A percentile compares a stretch with the other conserved stretches of the same genome.
phyloP scores from a whole-genome alignment of 2,888 invertebrate species.

The Oligia fasciuncula region DNA sequence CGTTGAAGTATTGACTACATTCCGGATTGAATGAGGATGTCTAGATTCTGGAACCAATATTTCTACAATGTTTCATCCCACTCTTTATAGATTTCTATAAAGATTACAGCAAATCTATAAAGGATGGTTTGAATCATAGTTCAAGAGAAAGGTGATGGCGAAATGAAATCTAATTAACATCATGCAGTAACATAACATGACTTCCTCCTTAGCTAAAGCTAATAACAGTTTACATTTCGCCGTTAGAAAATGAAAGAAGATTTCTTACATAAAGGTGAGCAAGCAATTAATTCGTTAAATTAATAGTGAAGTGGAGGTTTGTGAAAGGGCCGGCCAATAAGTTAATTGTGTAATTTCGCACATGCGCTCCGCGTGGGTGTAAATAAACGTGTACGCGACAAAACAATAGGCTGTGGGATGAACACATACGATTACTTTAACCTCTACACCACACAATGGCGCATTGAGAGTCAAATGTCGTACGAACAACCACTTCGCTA shows the following conservation, averaged over 20 bases:
- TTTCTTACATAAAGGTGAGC: slow-evolving; percentile 33
- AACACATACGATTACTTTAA: slow-evolving; percentile 69
- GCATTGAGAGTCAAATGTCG: slow-evolving; percentile 70
- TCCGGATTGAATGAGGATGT: neutral
- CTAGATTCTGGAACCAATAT: neutral
- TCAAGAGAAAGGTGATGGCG: slow-evolving; percentile 6
- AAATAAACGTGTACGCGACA: slow-evolving; percentile 69
- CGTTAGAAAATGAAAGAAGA: slow-evolving; percentile 35
- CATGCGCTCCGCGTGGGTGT: slow-evolving; percentile 70
- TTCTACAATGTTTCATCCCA: neutral
- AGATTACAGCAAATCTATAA: neutral
- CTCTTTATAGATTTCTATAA: neutral
- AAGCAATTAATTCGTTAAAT: slow-evolving; percentile 53
- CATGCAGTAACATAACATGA: slow-evolving; percentile 34
- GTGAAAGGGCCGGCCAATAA: slow-evolving; percentile 63
- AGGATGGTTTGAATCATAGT: neutral
- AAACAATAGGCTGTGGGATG: slow-evolving; percentile 84
- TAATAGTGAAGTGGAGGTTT: slow-evolving; percentile 54
- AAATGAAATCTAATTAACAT: slow-evolving; percentile 31
- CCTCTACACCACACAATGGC: slow-evolving; percentile 73
- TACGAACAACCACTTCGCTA: slow-evolving; percentile 43
- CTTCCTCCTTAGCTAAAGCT: slow-evolving; percentile 21
- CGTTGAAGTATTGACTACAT: neutral
- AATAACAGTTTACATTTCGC: slow-evolving; percentile 31
- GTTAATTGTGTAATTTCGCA: slow-evolving; percentile 73